Base-by-base conservation (phyloP, 2,797 vertebrate genomes). In the Manis crassicaudata region DNA sequence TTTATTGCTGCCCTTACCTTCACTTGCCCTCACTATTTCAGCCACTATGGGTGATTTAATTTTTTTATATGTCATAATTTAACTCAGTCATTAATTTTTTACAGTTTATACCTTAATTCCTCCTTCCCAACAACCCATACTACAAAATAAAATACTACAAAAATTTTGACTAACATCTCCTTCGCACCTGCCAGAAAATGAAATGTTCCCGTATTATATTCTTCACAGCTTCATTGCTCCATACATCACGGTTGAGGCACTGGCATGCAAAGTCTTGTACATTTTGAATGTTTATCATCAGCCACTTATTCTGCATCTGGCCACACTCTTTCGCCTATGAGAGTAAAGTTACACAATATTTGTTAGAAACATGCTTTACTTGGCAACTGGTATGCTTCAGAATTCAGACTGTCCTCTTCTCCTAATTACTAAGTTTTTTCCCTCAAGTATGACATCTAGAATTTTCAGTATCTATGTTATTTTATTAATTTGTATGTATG, bases 261-360 rank as follows among this genome's bases (percentile, higher is more conserved):
- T 99, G 99, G 97, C 99, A 99, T 79, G 99, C 99, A 86, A 99
- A 99, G 97, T 99, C 99, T 96, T 99, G 99, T 87, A 99, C 99
- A 10, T 99, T 99, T 96, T 99, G 99, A 96, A 99, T 99, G 98
- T 99, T 99, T 98, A 99, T 99, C 99, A 99, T 99, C 70, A 99
- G 99, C 99, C 99, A 99, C 90, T 99, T 99, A 98, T 99, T 99
- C 98, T 99, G 99, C 98, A 99, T 98, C 98, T 99, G 99, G 91
- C 99, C 99, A 88, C 99, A 99, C 94, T 99, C 99, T 98, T 99
- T 99, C 89, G 99, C 99, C 99, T 99, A 79, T 4, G 97, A 97
- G 86, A 90, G 96, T 96, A 98, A 92, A 95, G 79, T 79, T 97
- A 93, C 95, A 90, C 46, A 95, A 95, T n/a, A 91, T 95, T 35